phyloP scores from a whole-genome alignment of 2,797 vertebrate species.

The Alauda arvensis region DNA sequence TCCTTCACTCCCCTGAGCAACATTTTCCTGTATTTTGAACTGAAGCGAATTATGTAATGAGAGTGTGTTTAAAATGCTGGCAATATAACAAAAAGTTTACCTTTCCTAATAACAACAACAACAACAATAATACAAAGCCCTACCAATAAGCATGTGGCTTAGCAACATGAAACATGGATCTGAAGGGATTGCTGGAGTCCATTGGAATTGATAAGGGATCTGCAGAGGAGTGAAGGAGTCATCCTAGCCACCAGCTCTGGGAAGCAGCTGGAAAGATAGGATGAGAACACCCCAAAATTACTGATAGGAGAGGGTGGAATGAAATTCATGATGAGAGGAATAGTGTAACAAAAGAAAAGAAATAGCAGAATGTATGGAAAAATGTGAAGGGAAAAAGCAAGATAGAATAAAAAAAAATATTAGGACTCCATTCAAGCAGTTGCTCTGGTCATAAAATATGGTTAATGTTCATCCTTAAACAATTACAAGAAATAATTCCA shows the following conservation, averaged over 20 bases:
- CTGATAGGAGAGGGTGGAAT: neutral
- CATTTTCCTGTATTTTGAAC: constrained; percentile 28
- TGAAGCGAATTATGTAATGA: constrained; percentile 36
- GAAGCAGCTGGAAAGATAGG: neutral
- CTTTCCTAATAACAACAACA: constrained; percentile 24
- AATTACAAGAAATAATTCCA: neutral
- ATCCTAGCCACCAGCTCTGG: neutral
- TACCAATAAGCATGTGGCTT: constrained; percentile 62
- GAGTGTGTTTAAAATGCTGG: constrained; percentile 23
- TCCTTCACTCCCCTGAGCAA: constrained; percentile 19
- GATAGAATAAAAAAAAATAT: neutral
- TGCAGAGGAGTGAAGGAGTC: neutral
- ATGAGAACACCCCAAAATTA: neutral
- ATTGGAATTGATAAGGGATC: constrained; percentile 45
- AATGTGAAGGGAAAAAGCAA: constrained; percentile 7
- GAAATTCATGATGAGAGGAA: neutral
- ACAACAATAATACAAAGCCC: constrained; percentile 20
- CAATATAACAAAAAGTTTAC: constrained; percentile 43
- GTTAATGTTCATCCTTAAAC: neutral
- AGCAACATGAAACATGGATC: constrained; percentile 56
- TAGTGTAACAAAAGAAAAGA: neutral
- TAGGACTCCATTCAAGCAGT: neutral
- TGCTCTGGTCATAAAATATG: neutral
- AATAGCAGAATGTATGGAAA: neutral
- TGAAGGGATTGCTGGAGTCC: constrained; percentile 26